Evolutionary conservation across 2,888 invertebrate species (phyloP).

Genomic region (Urechis unicinctus): DNA sequence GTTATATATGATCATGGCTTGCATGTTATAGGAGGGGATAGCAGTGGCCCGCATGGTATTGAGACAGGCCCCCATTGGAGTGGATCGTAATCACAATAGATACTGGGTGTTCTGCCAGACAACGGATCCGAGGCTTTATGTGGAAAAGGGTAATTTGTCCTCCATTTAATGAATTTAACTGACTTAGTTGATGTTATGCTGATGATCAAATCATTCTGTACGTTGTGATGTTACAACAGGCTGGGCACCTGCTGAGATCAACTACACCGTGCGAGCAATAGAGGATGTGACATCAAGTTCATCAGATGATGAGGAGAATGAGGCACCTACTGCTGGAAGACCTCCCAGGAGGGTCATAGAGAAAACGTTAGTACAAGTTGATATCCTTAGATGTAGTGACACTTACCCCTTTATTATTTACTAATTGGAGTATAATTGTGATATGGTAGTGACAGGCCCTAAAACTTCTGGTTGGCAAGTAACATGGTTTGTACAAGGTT

Average conservation of each 20-base stretch:
- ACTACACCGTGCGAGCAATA: conserved; percentile 14
- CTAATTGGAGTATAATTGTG: too few species aligned
- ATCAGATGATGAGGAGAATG: too few species aligned
- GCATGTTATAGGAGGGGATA: conserved; percentile 30
- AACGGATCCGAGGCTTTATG: conserved; percentile 40
- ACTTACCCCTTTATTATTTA: too few species aligned
- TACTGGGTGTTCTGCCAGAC: conserved; percentile 46
- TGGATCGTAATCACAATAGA: conserved; percentile 49
- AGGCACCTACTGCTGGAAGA: background rate
- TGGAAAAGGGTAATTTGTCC: conserved; percentile 42
- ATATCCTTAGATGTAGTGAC: too few species aligned
- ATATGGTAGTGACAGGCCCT: too few species aligned
- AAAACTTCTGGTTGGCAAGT: too few species aligned
- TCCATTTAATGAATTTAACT: background rate
- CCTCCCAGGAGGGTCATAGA: background rate
- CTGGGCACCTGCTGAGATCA: conserved; percentile 16
- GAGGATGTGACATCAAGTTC: too few species aligned
- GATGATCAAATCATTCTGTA: background rate
- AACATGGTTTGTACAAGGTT: too few species aligned
- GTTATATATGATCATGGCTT: too few species aligned
- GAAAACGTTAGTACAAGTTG: conserved; percentile 16
- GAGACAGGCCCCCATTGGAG: conserved; percentile 44
- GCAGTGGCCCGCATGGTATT: conserved; percentile 33
- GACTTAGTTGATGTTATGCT: background rate
- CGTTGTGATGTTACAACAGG: conserved; percentile 8